Evolutionary conservation across 2,797 vertebrate species (phyloP).

Genomic region (Hybognathus amarus): DNA sequence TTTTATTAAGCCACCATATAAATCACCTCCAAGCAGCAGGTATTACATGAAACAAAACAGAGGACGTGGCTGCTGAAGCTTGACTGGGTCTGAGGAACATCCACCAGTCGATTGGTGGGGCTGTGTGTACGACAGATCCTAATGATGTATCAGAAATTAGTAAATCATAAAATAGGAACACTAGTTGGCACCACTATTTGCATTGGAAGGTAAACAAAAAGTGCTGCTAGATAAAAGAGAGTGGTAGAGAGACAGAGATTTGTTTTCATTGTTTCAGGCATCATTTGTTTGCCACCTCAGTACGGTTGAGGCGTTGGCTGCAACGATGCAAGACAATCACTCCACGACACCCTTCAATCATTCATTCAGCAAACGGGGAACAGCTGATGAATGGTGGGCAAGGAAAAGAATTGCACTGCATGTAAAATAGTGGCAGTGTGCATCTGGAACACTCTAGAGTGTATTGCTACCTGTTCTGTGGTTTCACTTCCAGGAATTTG

Average conservation of each 20-base stretch:
- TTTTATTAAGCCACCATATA: slow-evolving; percentile 45
- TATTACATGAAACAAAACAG: slow-evolving; percentile 67
- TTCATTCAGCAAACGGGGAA: slow-evolving; percentile 21
- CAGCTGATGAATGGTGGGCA: slow-evolving; percentile 14
- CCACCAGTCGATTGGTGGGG: slow-evolving; percentile 25
- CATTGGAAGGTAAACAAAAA: slow-evolving; percentile 42
- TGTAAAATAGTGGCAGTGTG: slow-evolving; percentile 19
- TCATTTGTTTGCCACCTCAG: slow-evolving; percentile 45
- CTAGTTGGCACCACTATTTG: slow-evolving; percentile 31
- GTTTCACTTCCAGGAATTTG: slow-evolving; percentile 1
- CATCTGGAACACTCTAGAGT: neutral
- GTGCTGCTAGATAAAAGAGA: slow-evolving; percentile 6
- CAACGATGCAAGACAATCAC: slow-evolving; percentile 32
- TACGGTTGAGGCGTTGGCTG: slow-evolving; percentile 1
- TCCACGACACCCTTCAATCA: slow-evolving; percentile 27
- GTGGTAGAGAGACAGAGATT: neutral
- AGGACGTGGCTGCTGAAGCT: slow-evolving; percentile 31
- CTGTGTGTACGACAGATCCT: slow-evolving; percentile 12
- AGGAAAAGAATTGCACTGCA: neutral
- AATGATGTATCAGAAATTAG: slow-evolving; percentile 57
- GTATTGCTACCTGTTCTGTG: slow-evolving; percentile 2
- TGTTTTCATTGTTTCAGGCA: slow-evolving; percentile 44
- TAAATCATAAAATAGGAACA: slow-evolving; percentile 32
- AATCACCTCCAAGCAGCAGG: slow-evolving; percentile 58
- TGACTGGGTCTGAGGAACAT: slow-evolving; percentile 45